phyloP scores from a whole-genome alignment of 2,888 invertebrate genomes.

The Opisthograptis luteolata region DNA sequence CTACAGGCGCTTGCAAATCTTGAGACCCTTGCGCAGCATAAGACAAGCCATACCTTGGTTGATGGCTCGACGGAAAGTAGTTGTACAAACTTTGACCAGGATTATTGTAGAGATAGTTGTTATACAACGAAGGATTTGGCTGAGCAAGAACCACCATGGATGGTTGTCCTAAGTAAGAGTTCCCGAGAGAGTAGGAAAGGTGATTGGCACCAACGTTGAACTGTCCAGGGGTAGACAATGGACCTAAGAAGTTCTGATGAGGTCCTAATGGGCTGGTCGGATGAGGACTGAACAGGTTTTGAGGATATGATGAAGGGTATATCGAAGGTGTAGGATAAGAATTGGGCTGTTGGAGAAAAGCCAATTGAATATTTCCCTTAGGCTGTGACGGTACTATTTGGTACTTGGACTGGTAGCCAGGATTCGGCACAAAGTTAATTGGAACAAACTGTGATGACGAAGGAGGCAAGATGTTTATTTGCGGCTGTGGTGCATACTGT shows the following conservation, averaged over 20 bases:
- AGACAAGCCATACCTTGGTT: conserved; percentile 63
- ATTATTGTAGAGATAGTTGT: conserved; percentile 62
- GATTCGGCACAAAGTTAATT: conserved; percentile 67
- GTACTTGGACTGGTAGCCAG: conserved; percentile 76
- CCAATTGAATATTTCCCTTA: conserved; percentile 65
- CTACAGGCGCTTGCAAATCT: conserved; percentile 55
- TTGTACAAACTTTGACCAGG: conserved; percentile 68
- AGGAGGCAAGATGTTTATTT: conserved; percentile 57
- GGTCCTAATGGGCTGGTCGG: conserved; percentile 47
- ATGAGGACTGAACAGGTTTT: conserved; percentile 55
- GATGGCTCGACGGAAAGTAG: conserved; percentile 68
- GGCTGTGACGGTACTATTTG: conserved; percentile 70
- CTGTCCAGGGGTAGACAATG: conserved; percentile 54
- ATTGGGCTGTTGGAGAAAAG: conserved; percentile 63
- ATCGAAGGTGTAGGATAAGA: conserved; percentile 45
- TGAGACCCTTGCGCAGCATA: conserved; percentile 53
- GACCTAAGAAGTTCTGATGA: conserved; percentile 51
- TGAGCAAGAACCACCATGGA: conserved; percentile 71
- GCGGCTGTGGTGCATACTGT: conserved; percentile 49
- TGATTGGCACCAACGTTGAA: conserved; percentile 59
- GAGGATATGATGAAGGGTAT: conserved; percentile 49
- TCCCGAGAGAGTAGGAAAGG: conserved; percentile 54
- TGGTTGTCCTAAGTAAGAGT: conserved; percentile 64
- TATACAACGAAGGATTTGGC: conserved; percentile 64
- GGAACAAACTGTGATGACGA: conserved; percentile 67